phyloP scores from a whole-genome alignment of 2,113 vertebrate species.

The Gnathonemus echidnorhynchus region DNA sequence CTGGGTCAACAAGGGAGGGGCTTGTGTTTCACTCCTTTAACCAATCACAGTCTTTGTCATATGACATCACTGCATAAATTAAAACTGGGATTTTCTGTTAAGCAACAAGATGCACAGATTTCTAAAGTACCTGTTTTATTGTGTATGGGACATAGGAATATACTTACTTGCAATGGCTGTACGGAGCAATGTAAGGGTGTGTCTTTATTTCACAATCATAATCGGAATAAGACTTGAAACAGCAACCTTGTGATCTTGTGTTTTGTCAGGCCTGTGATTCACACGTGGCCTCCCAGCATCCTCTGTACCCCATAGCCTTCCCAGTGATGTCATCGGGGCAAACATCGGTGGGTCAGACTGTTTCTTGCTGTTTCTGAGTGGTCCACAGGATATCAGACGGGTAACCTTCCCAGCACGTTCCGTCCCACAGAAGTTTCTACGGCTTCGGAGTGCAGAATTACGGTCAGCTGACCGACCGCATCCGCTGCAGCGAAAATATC shows the following conservation, averaged over 20 bases:
- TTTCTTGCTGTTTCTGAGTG: neutral
- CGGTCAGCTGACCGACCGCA: neutral
- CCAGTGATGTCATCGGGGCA: neutral
- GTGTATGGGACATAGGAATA: too few species aligned
- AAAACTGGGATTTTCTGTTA: neutral
- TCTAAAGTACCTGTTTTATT: neutral
- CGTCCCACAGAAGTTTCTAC: neutral
- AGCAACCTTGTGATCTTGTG: neutral
- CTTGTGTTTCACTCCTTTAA: neutral
- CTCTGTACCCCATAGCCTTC: neutral
- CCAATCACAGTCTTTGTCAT: neutral
- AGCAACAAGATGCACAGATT: neutral
- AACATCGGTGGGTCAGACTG: neutral
- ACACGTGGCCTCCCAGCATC: neutral
- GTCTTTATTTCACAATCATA: neutral
- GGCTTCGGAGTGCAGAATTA: neutral
- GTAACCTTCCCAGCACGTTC: slow-evolving; percentile 1
- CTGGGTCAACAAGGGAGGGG: neutral
- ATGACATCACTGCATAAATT: neutral
- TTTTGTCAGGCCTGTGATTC: neutral
- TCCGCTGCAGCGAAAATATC: neutral
- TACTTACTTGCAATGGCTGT: neutral
- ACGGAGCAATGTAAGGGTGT: neutral
- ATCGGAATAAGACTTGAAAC: neutral
- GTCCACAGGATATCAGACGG: neutral